These are phyloP conservation scores for Coremacera marginata DNA, from an alignment of 2,888 invertebrate genomes.

Conservation along the genomic window DNA sequence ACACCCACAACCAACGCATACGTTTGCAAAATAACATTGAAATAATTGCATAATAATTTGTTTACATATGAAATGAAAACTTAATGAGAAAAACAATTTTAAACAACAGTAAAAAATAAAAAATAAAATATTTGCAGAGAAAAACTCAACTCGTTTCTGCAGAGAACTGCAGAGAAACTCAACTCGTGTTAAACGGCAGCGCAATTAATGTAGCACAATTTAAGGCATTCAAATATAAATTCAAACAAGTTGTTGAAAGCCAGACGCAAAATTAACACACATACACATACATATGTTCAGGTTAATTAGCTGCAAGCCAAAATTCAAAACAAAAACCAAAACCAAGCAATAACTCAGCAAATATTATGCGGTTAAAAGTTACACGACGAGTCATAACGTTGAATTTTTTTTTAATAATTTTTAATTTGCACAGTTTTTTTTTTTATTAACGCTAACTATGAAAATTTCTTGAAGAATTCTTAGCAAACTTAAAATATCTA, in stretches of 20 bases:
- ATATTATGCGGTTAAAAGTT: neutral
- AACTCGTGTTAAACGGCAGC: too few species aligned
- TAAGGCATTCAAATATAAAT: neutral
- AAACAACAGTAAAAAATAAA: conserved; percentile 26
- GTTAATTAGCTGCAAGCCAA: too few species aligned
- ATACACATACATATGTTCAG: neutral
- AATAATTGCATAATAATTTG: conserved; percentile 47
- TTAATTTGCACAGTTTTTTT: neutral
- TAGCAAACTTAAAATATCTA: neutral
- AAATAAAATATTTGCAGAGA: conserved; percentile 9
- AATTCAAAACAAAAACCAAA: too few species aligned
- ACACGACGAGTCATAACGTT: too few species aligned
- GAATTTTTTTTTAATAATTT: neutral
- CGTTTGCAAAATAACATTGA: conserved; percentile 18
- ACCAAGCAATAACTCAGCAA: too few species aligned
- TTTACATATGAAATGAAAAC: conserved; percentile 25
- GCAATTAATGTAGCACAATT: neutral
- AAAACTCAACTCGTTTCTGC: too few species aligned
- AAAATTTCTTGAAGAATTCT: neutral
- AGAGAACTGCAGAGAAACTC: too few species aligned
- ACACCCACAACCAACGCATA: conserved; percentile 1
- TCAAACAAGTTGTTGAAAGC: neutral
- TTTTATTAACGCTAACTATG: too few species aligned
- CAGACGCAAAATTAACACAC: neutral
- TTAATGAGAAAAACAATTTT: conserved; percentile 19